A percentile compares a stretch with the other conserved stretches of the same genome.
phyloP scores from a whole-genome alignment of 2,113 vertebrate species.

The Nyctibius bracteatus region DNA sequence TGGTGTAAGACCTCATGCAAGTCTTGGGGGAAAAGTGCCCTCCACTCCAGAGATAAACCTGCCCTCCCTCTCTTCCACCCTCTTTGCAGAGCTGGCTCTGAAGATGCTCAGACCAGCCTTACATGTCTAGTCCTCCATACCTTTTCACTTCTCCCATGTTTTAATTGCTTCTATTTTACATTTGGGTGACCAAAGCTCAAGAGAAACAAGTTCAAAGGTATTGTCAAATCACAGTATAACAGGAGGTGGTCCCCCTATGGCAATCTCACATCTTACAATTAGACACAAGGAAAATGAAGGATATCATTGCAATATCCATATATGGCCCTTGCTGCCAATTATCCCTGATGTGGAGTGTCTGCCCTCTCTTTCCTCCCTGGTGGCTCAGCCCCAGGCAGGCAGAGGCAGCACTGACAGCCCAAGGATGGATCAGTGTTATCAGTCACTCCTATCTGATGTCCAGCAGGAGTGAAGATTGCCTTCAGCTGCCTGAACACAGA shows the following conservation, averaged over 20 bases:
- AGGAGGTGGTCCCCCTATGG: neutral
- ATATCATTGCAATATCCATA: neutral
- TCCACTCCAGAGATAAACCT: neutral
- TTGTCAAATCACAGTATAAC: neutral
- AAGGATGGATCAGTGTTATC: neutral
- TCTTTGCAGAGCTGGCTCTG: neutral
- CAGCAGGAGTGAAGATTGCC: neutral
- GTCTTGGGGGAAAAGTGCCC: neutral
- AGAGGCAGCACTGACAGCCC: neutral
- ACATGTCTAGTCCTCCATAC: neutral
- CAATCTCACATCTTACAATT: neutral
- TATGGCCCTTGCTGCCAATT: neutral
- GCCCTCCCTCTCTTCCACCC: neutral
- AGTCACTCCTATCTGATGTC: neutral
- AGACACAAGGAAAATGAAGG: neutral
- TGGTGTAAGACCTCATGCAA: neutral
- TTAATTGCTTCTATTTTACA: slow-evolving; percentile 3
- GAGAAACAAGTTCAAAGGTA: slow-evolving; percentile 14
- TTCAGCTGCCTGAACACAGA: neutral
- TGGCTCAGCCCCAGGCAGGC: neutral
- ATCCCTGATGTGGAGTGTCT: neutral
- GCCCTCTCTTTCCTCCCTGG: neutral
- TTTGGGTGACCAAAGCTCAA: slow-evolving; percentile 1
- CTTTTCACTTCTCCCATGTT: neutral
- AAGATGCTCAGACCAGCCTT: neutral